Evolutionary conservation across 1,140 invertebrate species (phyloP).

Genomic region (Apis dorsata): DNA sequence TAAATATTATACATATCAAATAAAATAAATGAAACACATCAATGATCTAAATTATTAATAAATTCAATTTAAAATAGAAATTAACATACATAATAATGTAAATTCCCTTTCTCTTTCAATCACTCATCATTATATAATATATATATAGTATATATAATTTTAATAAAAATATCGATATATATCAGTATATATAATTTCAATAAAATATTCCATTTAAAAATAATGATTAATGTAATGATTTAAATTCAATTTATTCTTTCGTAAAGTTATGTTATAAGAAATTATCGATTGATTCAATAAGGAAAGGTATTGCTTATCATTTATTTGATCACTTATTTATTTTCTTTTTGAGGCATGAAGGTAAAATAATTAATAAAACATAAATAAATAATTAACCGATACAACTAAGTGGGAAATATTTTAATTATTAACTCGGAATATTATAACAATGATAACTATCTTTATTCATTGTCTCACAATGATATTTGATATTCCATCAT

Average conservation of each 20-base stretch:
- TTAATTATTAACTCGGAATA: background rate
- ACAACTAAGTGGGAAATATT: background rate
- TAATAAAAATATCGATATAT: background rate
- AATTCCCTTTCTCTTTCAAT: too few species aligned
- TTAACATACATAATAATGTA: too few species aligned
- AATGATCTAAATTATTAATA: background rate
- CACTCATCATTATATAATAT: too few species aligned
- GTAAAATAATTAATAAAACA: background rate
- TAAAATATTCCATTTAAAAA: background rate
- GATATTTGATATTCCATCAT: conserved; percentile 1
- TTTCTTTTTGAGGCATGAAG: background rate
- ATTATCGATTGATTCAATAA: background rate
- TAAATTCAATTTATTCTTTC: background rate
- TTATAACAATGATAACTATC: background rate
- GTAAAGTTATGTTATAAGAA: background rate
- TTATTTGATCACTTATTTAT: background rate
- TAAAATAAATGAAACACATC: too few species aligned
- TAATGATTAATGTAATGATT: too few species aligned
- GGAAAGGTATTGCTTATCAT: background rate
- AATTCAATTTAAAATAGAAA: background rate
- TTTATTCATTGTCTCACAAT: conserved; percentile 9
- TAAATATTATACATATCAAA: too few species aligned
- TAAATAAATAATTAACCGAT: background rate
- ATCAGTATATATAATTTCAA: background rate
- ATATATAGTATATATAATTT: background rate